Evolutionary conservation across 2,797 vertebrate genomes (phyloP), one percentile per base, ranked within the genome.

Genomic region (Myiotriccus ornatus): DNA sequence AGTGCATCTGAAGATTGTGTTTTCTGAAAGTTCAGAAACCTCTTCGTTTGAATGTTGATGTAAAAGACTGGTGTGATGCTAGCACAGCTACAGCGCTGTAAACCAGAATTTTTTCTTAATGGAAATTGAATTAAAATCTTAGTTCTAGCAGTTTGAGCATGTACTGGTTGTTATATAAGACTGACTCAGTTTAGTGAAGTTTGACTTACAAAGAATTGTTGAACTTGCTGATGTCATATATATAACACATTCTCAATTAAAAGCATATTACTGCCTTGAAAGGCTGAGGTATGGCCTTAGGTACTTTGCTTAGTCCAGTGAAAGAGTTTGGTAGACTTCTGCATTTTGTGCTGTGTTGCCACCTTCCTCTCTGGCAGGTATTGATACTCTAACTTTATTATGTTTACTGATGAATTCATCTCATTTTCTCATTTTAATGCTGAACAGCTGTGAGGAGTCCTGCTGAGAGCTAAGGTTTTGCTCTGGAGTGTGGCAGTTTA

Each of bases 361-460:
- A 56, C 73, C 34, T 71, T 71, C 57, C 30, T 78, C 55, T 69
- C 39, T 35, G 41, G 47, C 47, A 91, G 89, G 80, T 87, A 85
- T 81, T 28, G 37, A 37, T 89, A 69, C 55, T 91, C 55, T 85
- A 57, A 55, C 90, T 95, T 92, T 52, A 68, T 93, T 87, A 24
- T 8, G 14, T 89, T 95, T 91, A 39, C 16, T 86, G 80, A 93
- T 68, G 44, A 73, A n/a, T 74, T 94, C 23, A 67, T 91, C 57
- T 92, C 16, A 35, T 78, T 96, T 90, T 89, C 80, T 95, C 35
- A 67, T 92, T 93, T 93, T 97, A 95, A 96, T 95, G 90, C 77
- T 83, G 89, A 95, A 82, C 96, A 97, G 96, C 96, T 98, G 97
- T 30, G 46, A 68, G 74, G 44, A 95, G 62, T 62, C 94, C 89